Base-by-base conservation (phyloP, 2,797 vertebrate genomes). In the Catostomus latipinnis region DNA sequence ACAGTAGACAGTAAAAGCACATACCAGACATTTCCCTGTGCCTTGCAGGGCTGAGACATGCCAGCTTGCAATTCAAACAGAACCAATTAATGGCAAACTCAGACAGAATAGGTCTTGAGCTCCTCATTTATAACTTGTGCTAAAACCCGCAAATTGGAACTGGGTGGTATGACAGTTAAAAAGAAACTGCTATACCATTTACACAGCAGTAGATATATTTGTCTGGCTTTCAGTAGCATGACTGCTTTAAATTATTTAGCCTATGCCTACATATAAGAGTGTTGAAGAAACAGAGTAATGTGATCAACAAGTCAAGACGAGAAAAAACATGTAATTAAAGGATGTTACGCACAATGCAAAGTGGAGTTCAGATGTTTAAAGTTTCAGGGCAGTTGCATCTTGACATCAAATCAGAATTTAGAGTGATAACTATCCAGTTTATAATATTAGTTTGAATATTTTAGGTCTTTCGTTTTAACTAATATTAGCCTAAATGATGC, bases 11-110 rank as follows among this genome's bases (percentile, higher is more conserved):
- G n/a, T 65, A 58, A 50, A 76, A 65, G 52, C 73, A 67, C 61
- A 73, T 67, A 18, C 69, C 52, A 72, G 61, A 14, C 52, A 60
- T 66, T 71, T 71, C 22, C 46, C 22, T 61, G 16, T 53, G 54
- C 56, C 14, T 66, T 72, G 9, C 22, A n/a, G 48, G 67, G n/a
- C 60, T 0, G 4, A 71, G 60, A 79, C 43, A 66, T 57, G 69
- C 52, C 77, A 73, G 52, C 70, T 67, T 80, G 52, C 68, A 46
- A 43, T 7, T 65, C 3, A 71, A 72, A 79, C 9, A 49, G 43
- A 18, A 71, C 58, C 67, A 78, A 74, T 62, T 61, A 74, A 48
- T 12, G 50, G 9, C 6, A 72, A 60, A 69, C 65, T 68, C 12
- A 43, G 49, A 65, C 22, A 54, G 34, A 71, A 18, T 61, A 58